Evolutionary conservation across 2,888 invertebrate genomes (phyloP).

Genomic region (Mimas tiliae): DNA sequence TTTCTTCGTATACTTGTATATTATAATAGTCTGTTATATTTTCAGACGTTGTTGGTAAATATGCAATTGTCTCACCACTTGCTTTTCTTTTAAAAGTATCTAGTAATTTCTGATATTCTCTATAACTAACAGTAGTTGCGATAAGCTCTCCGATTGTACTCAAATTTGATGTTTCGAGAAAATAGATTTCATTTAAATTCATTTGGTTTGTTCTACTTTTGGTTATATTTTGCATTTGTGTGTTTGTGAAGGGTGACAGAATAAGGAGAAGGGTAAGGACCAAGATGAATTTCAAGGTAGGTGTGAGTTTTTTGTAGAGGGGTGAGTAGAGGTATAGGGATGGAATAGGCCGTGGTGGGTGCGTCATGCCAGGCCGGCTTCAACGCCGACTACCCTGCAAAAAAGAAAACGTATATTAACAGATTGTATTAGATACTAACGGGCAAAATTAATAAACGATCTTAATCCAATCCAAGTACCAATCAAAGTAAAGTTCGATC

Average conservation of each 20-base stretch:
- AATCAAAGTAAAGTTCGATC: too few species aligned
- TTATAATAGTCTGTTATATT: constrained; percentile 14
- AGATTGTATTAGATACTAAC: not conserved
- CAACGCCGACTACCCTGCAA: constrained; percentile 65
- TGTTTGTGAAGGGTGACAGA: constrained; percentile 52
- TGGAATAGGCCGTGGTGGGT: constrained; percentile 55
- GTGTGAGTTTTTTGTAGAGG: constrained; percentile 55
- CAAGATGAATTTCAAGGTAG: constrained; percentile 58
- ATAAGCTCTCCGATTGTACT: not conserved
- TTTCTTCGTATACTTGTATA: constrained; percentile 28
- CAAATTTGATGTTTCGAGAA: constrained; percentile 25
- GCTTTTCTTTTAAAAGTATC: constrained; percentile 70
- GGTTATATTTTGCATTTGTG: constrained; percentile 59
- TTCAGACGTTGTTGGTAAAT: not conserved
- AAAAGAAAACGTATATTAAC: constrained; percentile 26
- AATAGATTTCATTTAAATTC: constrained; percentile 32
- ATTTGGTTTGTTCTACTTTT: constrained; percentile 34
- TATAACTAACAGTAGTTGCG: constrained; percentile 30
- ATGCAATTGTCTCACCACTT: constrained; percentile 30
- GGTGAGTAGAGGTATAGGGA: constrained; percentile 66
- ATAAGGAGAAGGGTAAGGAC: constrained; percentile 56
- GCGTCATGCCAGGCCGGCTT: constrained; percentile 79
- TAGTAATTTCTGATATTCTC: constrained; percentile 60
- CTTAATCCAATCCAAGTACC: too few species aligned
- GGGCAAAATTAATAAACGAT: too few species aligned